Base-by-base conservation (phyloP, 2,113 vertebrate genomes). In the Otolemur garnettii region DNA sequence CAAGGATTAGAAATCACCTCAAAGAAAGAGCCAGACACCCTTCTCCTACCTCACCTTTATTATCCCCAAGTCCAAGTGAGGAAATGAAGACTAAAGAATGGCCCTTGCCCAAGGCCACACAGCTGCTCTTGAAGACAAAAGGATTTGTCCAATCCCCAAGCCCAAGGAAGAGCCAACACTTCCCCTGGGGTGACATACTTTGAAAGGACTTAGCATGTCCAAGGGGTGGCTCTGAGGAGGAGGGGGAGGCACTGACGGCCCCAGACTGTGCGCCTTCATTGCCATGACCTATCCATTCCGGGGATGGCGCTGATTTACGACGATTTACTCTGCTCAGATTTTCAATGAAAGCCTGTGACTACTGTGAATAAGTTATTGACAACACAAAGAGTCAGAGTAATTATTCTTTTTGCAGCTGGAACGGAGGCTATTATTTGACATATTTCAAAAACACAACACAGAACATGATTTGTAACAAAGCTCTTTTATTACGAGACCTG, bases 391-490 rank as follows among this genome's bases (percentile, higher is more conserved):
- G 88, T 75, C 68, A 11, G 68, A 57, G 42, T 86, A 81, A 83
- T 95, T 87, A 77, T 62, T 95, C 62, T 71, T 82, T 62, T 77
- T 91, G 84, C 38, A 53, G n/a, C 35, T 5, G 19, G 81, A 94
- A 95, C 0, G 0, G 42, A 91, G 45, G 82, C 81, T 95, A 86
- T 93, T 90, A 59, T 92, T 91, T 75, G 89, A 82, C 42, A 55
- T 83, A 91, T 89, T 97, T 97, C 86, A 94, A 75, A 57, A 83
- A 78, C n/a, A 77, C n/a, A 62, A 53, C 66, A 62, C 35, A 84
- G 59, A 80, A n/a, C 30, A 64, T 30, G 75, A 62, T 35, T 89
- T 24, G 0, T 62, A 74, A 68, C 69, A n/a, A 78, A 86, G 74
- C 74, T 82, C 68, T 94, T 72, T 87, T 24, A 71, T 81, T 62